Percentiles rank a stretch among this genome's conserved stretches.
phyloP scores from a whole-genome alignment of 2,888 invertebrate species.

The Homarus gammarus region DNA sequence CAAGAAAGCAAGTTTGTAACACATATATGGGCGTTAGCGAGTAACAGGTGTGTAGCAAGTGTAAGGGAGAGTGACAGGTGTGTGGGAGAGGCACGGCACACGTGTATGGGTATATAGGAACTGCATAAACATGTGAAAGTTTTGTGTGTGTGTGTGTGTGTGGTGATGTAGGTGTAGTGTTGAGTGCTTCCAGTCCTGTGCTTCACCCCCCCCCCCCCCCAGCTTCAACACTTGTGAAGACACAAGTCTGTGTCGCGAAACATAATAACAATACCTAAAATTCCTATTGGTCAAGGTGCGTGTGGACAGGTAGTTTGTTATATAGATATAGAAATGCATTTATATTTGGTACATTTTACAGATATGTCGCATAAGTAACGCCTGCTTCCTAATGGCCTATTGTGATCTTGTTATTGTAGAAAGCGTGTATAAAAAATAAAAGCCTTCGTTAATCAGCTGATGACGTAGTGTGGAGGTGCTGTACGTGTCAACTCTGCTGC shows the following conservation, averaged over 20 bases:
- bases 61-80: no score
- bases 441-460: background rate
- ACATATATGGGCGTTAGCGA: no score
- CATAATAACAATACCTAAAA: background rate
- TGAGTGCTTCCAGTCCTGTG: background rate
- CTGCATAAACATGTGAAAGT: background rate
- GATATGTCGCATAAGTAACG: background rate
- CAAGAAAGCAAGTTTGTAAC: no score
- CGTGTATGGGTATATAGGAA: no score
- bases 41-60: no score
- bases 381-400: conserved; percentile 6
- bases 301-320: background rate
- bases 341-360: conserved; percentile 12
- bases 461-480: background rate
- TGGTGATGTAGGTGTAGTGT: background rate
- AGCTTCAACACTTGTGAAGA: background rate
- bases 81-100: no score
- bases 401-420: background rate
- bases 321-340: background rate
- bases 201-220: background rate
- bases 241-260: background rate
- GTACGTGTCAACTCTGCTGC: background rate
- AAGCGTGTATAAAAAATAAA: background rate
- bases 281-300: no score
- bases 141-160: background rate